Evolutionary conservation across 2,797 vertebrate genomes (phyloP), one percentile per base, ranked within the genome.

Genomic region (Hemitrygon akajei): DNA sequence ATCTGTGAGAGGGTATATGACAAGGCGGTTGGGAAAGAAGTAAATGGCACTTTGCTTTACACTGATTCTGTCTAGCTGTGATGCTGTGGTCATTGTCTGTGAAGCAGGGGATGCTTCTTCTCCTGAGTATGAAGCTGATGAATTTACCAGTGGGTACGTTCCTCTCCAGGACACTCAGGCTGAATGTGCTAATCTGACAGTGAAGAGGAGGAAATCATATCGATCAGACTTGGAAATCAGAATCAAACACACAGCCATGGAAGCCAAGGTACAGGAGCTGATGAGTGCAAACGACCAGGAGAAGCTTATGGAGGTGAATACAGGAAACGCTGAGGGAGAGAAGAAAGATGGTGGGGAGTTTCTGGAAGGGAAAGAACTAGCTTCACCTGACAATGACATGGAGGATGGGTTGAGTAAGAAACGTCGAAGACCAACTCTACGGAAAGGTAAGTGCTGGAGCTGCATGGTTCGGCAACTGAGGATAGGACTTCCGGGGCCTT

Each of bases 381-480:
- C 86, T 37, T 89, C 60, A 37, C n/a, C 60, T 69, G 86, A 89
- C 63, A 69, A 34, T 22, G 86, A 89, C 34, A 37, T 89, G 37
- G 71, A 92, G 69, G 91, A 92, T 56, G 91, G 91, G 37, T 25
- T 56, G 91, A 75, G 75, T 22, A 75, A 56, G 69, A 92, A 92
- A 92, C 91, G 91, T 9, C 91, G 91, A 92, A 27, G 91, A n/a
- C 91, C 91, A 47, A 92, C 91, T 75, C 91, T 92, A 92, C 91
- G 91, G 69, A 92, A 92, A 92, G 91, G 91, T 92, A 25, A 2
- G 58, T 5, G 34, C 1, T 87, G 37, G 25, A 56, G 22, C 6
- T 7, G 71, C 71, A 25, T 75, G 22, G 71, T 75, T 0, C 2
- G 22, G 63, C 25, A 37, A n/a, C 63, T n/a, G 69, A 37, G 22